phyloP scores from a whole-genome alignment of 23 tunicate species.

The Phallusia fumigata region DNA sequence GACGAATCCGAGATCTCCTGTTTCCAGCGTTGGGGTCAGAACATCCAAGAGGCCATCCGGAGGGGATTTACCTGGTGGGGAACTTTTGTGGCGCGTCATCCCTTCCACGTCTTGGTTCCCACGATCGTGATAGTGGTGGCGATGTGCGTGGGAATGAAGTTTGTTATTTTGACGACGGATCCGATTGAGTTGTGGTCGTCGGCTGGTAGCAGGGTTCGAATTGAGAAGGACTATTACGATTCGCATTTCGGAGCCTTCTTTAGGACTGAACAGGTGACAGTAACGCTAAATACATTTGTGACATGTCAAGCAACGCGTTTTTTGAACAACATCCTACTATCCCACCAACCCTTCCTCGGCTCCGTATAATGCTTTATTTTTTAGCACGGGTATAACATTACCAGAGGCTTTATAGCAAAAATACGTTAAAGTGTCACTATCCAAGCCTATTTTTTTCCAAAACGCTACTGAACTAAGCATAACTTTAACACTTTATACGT shows the following conservation, averaged over 20 bases:
- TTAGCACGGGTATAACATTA: too few relatives aligned
- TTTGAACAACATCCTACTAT: too few relatives aligned
- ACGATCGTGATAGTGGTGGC: conserved; percentile 39
- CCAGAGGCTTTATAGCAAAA: too few relatives aligned
- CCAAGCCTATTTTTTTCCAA: too few relatives aligned
- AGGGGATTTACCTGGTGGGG: conserved; percentile 76
- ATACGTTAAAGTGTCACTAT: too few relatives aligned
- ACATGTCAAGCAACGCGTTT: too few relatives aligned
- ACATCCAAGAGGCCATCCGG: conserved; percentile 32
- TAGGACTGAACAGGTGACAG: conserved; percentile 58
- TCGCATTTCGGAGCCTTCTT: conserved; percentile 82
- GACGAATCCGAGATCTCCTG: background rate
- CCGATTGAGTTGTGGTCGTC: conserved; percentile 98
- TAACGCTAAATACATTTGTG: too few relatives aligned
- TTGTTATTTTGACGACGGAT: conserved; percentile 83
- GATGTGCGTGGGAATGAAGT: conserved; percentile 62
- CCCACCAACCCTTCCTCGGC: too few relatives aligned
- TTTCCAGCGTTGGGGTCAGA: background rate
- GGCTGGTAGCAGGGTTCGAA: conserved; percentile 58
- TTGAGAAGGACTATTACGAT: conserved; percentile 87
- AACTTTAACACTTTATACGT: too few relatives aligned
- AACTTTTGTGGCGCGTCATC: conserved; percentile 61
- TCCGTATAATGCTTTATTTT: too few relatives aligned
- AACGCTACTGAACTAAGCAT: too few relatives aligned
- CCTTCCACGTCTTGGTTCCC: conserved; percentile 41